Evolutionary conservation across 2,113 vertebrate genomes (phyloP), one percentile per base, ranked within the genome.

Genomic region (Tyto alba): DNA sequence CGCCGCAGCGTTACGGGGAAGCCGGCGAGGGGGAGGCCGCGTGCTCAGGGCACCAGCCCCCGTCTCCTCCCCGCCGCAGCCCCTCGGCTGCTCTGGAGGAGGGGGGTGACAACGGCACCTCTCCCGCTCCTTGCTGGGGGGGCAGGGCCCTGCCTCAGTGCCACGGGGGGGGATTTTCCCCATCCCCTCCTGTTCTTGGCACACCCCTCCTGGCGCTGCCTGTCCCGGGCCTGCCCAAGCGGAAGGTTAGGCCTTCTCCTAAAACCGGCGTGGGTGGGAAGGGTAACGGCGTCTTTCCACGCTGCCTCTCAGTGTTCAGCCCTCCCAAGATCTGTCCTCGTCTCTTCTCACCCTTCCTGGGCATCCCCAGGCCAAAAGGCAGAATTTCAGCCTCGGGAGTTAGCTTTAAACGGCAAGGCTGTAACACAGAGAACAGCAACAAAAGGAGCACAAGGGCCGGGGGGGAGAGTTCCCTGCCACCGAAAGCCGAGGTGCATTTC

Each of bases 291-390:
- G 1, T 20, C 32, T 59, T 47, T 45, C 62, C 10, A 1, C 21
- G 32, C 57, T 94, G 64, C 50, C 34, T 40, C 34, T 60, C 19
- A 2, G 60, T 17, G 23, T 69, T 9, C 19, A 9, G 25, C 30
- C n/a, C 23, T 82, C 68, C 29, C 0, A 1, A 14, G 22, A 4
- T 16, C 38, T 11, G 29, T 16, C 73, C 40, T 47, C 40, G 4
- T 7, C 11, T 17, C 11, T 16, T 40, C 59, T 11, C 0, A 1
- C 38, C 48, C n/a, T 68, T 36, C 1, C 0, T 3, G n/a, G 50
- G 59, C 43, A 36, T 40, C 0, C 4, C 2, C 16, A 68, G 47
- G 66, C 41, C 48, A 5, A 10, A 47, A 67, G 34, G 53, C 29
- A 4, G 5, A 1, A 0, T 13, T 38, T 60, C 34, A 29, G 19